These are phyloP conservation scores for Callospermophilus lateralis DNA, from an alignment of 2,113 vertebrate species.

Conservation along the genomic window DNA sequence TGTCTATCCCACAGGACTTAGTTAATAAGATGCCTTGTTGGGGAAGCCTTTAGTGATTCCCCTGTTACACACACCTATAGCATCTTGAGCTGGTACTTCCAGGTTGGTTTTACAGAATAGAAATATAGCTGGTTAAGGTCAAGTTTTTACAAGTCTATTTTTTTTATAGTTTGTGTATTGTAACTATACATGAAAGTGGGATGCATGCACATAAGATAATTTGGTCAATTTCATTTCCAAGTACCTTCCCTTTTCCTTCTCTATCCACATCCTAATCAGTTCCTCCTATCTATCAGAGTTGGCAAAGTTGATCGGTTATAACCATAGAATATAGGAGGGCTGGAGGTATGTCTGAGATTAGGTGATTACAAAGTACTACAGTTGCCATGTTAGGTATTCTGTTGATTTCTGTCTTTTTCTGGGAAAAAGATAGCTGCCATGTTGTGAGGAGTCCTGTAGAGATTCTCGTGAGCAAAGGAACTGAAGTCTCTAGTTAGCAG, in stretches of 20 bases:
- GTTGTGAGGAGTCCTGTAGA: not conserved
- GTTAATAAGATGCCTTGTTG: not conserved
- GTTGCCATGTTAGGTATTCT: not conserved
- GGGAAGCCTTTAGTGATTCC: not conserved
- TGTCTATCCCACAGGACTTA: not conserved
- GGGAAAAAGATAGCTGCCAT: not conserved
- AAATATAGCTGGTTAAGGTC: not conserved
- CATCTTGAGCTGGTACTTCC: not conserved
- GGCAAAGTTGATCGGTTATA: not conserved
- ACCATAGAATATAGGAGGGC: not conserved
- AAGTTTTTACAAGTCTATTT: not conserved
- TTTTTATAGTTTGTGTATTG: no score
- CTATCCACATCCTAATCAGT: rapidly evolving
- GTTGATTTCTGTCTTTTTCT: not conserved
- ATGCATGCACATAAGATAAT: no score
- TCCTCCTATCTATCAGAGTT: no score
- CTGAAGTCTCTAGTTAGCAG: not conserved
- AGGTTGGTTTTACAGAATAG: not conserved
- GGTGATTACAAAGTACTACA: not conserved
- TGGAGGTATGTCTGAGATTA: not conserved
- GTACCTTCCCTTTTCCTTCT: no score
- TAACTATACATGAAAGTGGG: no score
- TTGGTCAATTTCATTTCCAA: no score
- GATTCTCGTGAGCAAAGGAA: not conserved
- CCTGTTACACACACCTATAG: not conserved